Evolutionary conservation across 2,113 vertebrate genomes (phyloP), one percentile per base, ranked within the genome.

Genomic region (Bambusicola thoracicus): DNA sequence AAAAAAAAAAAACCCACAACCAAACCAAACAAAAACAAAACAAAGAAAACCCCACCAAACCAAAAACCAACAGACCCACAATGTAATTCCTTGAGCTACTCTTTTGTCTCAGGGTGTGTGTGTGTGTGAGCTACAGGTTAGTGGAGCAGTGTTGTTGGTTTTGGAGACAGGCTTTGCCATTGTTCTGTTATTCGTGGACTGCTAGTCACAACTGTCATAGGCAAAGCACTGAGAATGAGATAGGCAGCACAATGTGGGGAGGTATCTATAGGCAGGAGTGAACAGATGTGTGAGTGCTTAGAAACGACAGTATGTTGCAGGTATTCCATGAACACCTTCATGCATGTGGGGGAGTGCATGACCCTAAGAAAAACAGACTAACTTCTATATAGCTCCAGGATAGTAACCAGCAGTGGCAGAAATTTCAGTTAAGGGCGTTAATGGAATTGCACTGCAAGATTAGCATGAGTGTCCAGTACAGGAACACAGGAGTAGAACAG

Each of bases 331-430:
- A 70, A 25, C 18, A 36, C 10, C 22, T 87, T 5, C 19, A 13
- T 83, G 34, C 13, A 2, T 5, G 25, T 51, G 53, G 32, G 65
- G 25, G 40, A 41, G 58, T 29, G 6, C 0, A 0, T 27, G 30
- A 3, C 11, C 10, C 24, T 48, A 0, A 43, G 72, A 53, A 69
- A 73, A 25, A 7, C 40, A 17, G 4, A 5, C 16, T 16, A 5
- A 5, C 8, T 46, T 17, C 29, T 69, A 1, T 18, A 5, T n/a
- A n/a, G n/a, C 53, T 48, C 53, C 43, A 30, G 46, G 67, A 9
- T 4, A 36, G 36, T 73, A 59, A 51, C 7, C 27, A 25, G 44
- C 2, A 6, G 22, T 21, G 44, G 73, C 44, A 67, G 66, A 53
- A 29, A 24, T 15, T 36, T 49, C 70, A 58, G n/a, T n/a, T 20